Conservation (phyloP, 2,113 vertebrate species). For the Platysternon megacephalum region DNA sequence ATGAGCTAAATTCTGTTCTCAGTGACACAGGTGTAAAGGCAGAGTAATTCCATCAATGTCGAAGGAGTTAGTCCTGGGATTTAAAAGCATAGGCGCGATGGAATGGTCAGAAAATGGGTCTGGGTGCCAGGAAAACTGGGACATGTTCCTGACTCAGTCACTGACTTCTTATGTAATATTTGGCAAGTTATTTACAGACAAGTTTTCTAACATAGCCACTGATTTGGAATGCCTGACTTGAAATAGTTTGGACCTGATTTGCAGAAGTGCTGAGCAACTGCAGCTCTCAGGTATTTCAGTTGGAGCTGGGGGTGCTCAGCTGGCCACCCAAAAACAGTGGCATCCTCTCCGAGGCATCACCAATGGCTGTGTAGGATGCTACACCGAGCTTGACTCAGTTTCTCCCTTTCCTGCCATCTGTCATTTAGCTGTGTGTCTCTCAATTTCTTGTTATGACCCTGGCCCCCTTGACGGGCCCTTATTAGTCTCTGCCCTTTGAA, state of each 20-base stretch:
- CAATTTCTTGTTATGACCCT: neutral
- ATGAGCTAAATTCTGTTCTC: too few species aligned
- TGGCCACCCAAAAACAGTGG: neutral
- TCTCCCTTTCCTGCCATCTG: neutral
- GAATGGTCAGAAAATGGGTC: neutral
- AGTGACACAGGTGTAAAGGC: neutral
- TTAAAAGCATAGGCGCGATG: fast-evolving
- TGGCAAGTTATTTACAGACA: neutral
- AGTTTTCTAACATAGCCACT: neutral
- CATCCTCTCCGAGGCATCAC: neutral
- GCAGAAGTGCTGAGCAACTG: neutral
- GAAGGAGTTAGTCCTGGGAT: neutral
- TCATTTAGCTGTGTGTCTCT: neutral
- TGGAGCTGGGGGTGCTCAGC: neutral
- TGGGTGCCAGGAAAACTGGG: neutral
- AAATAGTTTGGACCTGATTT: neutral
- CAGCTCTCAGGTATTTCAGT: neutral
- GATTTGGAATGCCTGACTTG: neutral
- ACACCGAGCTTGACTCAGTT: neutral
- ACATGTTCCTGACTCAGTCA: neutral
- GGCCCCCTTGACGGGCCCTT: neutral
- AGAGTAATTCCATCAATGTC: neutral
- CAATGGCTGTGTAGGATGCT: neutral
- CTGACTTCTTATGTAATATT: neutral
- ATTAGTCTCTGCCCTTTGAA: neutral